Evolutionary conservation across 1,140 invertebrate genomes (phyloP).

Genomic region (Drosophila navojoa): DNA sequence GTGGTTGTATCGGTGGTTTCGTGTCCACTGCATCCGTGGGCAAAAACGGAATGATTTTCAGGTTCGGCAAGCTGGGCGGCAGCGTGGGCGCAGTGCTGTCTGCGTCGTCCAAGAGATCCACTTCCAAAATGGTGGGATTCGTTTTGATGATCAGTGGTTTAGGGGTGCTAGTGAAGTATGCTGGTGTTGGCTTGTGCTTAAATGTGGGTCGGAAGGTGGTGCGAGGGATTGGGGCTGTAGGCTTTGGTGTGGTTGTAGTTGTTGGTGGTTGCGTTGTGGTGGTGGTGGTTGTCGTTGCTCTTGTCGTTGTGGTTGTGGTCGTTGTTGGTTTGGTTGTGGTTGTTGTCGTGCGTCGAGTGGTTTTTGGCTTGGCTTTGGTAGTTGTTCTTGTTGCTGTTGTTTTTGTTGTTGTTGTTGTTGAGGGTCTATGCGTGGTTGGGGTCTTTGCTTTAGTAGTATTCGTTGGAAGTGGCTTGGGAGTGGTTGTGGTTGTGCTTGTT

Average conservation of each 20-base stretch:
- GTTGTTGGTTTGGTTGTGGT: constrained; percentile 25
- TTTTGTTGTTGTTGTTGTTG: not conserved
- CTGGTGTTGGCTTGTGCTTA: constrained; percentile 34
- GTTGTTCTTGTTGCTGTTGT: constrained; percentile 24
- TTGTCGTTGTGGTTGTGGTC: constrained; percentile 10
- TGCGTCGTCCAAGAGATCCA: constrained; percentile 76
- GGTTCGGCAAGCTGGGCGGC: constrained; percentile 89
- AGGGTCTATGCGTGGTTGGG: constrained; percentile 3
- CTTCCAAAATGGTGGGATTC: constrained; percentile 83
- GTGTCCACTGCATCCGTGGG: constrained; percentile 88
- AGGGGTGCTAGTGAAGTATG: constrained; percentile 31
- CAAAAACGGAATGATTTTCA: constrained; percentile 91
- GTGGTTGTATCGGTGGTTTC: constrained; percentile 33
- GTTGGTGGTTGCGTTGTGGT: constrained; percentile 3
- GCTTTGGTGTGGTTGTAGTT: constrained; percentile 24
- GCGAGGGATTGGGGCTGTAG: constrained; percentile 24
- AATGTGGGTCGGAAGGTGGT: constrained; percentile 15
- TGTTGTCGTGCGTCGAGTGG: constrained; percentile 34
- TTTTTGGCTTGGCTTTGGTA: constrained; percentile 25
- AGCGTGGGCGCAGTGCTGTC: constrained; percentile 84
- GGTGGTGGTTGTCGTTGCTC: constrained; percentile 27
- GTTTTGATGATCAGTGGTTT: constrained; percentile 77
- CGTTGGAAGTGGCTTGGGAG: constrained; percentile 2
- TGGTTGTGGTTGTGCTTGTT: constrained; percentile 26
- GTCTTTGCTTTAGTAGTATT: constrained; percentile 4